Base-by-base conservation (phyloP, 1,140 invertebrate species). In the Dolichoris vasculosae region DNA sequence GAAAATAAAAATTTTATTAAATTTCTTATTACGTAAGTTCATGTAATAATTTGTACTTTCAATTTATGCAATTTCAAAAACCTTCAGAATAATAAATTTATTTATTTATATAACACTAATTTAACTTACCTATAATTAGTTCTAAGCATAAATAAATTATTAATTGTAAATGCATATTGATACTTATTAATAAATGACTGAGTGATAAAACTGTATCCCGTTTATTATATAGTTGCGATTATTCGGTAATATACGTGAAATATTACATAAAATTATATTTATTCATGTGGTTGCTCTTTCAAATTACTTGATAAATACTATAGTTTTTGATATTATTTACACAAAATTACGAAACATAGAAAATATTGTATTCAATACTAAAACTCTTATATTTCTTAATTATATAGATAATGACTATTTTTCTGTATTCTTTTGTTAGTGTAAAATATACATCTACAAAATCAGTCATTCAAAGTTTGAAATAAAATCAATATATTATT, bases 231-330 rank as follows among this genome's bases (percentile, higher is more conserved):
- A 69, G 64, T 69, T 13, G 1, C 30, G 8, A 69, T 69, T 35
- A 69, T 32, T 69, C 15, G 64, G 15, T 15, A 69, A n/a, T 15
- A 30, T 6, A 17, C 63, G 1, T 17, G 38, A 69, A 35, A 69
- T 69, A 69, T 69, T 35, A 69, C 6, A 7, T 8, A 69, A 69
- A n/a, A 69, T 69, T 69, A 35, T 69, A 69, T 69, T 69, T 69
- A 35, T 35, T 32, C 64, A 69, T 26, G 17, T 35, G 64, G 64
- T 11, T 32, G 64, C 35, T 35, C 32, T 17, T 69, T 69, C 11
- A 35, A 69, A 35, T 17, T 7, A 69, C 11, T 69, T 6, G 38
- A 35, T 69, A 69, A 69, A 69, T 69, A 69, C 38, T 35, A 38
- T 32, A 35, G 38, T 7, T 26, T 64, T 64, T 35, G 15, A 32